phyloP scores from a whole-genome alignment of 2,888 invertebrate species.

The Lacanobia oleracea region DNA sequence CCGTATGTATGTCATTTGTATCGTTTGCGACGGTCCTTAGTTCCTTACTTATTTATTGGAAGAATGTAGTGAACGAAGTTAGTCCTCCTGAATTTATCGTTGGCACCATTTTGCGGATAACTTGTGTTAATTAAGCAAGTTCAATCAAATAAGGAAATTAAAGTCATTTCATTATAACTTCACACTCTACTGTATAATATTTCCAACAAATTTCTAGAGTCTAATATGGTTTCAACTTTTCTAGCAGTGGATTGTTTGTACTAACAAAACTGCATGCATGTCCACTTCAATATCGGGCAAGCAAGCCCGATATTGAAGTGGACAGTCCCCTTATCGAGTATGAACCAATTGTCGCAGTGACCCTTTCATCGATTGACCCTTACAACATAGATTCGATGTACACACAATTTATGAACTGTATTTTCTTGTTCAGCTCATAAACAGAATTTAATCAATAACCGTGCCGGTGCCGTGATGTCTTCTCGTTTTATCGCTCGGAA shows the following conservation, averaged over 20 bases:
- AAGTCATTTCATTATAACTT: too few relatives aligned
- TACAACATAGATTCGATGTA: conserved; percentile 24
- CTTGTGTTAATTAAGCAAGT: neutral
- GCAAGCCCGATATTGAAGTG: neutral
- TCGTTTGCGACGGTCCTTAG: conserved; percentile 37
- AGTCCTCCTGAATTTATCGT: neutral
- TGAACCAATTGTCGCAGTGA: neutral
- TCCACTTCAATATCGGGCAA: too few relatives aligned
- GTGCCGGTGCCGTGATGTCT: neutral
- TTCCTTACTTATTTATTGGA: conserved; percentile 39
- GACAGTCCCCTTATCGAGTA: conserved; percentile 1
- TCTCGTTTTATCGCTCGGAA: conserved; percentile 26
- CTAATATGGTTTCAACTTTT: too few relatives aligned
- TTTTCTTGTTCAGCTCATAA: conserved; percentile 9
- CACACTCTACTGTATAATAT: too few relatives aligned
- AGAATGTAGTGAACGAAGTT: conserved; percentile 10
- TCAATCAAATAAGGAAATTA: neutral
- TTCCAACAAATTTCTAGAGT: too few relatives aligned
- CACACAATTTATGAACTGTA: conserved; percentile 13
- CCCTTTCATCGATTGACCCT: conserved; percentile 25
- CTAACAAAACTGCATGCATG: neutral
- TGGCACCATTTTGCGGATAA: neutral
- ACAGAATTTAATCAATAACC: conserved; percentile 18
- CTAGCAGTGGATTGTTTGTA: too few relatives aligned
- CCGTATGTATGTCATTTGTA: conserved; percentile 55